phyloP scores from a whole-genome alignment of 1,140 invertebrate genomes.

The Cydia amplana region DNA sequence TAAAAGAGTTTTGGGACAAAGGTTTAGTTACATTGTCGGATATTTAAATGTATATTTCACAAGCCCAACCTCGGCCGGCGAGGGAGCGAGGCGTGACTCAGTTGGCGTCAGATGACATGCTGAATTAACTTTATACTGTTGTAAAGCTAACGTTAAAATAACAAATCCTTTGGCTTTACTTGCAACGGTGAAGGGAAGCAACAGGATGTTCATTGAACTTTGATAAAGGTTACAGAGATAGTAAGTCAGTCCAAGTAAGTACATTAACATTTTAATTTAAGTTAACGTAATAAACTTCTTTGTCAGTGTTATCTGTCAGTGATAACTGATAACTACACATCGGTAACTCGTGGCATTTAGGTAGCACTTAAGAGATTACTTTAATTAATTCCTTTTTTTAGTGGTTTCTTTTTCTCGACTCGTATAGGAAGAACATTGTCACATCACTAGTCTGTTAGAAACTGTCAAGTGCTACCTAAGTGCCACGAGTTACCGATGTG shows the following conservation, averaged over 20 bases:
- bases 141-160: conserved; percentile 22
- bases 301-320: too few species aligned
- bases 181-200: conserved; percentile 22
- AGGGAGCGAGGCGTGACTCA: conserved; percentile 41
- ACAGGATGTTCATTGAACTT: neutral
- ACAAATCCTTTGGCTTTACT: conserved; percentile 21
- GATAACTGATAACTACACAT: too few species aligned
- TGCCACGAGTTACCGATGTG: too few species aligned
- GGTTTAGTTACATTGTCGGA: conserved; percentile 16
- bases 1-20: conserved; percentile 5
- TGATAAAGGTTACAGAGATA: neutral
- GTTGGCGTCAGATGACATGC: conserved; percentile 34
- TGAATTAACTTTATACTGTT: conserved; percentile 26
- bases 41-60: conserved; percentile 39
- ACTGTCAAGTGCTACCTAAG: too few species aligned
- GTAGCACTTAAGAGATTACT: too few species aligned
- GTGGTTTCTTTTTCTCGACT: too few species aligned
- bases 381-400: too few species aligned
- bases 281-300: too few species aligned
- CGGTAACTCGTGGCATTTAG: too few species aligned
- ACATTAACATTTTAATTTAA: too few species aligned
- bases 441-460: too few species aligned
- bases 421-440: too few species aligned
- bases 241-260: neutral
- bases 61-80: conserved; percentile 40